Conservation (phyloP, 1,140 invertebrate genomes). For the Zaprionus gabonicus region DNA sequence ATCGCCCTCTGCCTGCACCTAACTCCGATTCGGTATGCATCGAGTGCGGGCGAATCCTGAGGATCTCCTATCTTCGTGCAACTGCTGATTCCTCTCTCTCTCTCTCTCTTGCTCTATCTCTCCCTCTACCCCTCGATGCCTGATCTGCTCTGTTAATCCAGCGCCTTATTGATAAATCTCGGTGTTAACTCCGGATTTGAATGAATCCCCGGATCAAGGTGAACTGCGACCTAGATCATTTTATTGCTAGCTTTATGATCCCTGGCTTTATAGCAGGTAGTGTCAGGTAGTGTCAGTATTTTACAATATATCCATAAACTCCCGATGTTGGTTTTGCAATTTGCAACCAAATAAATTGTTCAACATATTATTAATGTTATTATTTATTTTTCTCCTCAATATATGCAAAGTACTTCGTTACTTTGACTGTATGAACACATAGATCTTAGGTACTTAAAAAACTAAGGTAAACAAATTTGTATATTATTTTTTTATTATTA, state of each 20-base stretch:
- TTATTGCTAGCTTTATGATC: slow-evolving; percentile 59
- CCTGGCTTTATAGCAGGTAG: slow-evolving; percentile 32
- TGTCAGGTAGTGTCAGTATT: slow-evolving; percentile 13
- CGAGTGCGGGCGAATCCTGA: slow-evolving; percentile 22
- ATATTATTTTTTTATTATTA: no score
- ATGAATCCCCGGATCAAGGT: slow-evolving; percentile 65
- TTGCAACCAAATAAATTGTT: not conserved
- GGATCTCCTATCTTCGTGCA: not conserved
- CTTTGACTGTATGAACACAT: no score
- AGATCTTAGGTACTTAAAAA: no score
- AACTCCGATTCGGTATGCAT: slow-evolving; percentile 59
- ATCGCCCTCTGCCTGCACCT: slow-evolving; percentile 16
- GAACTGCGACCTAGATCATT: slow-evolving; percentile 30
- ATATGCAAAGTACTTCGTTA: no score
- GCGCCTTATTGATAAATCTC: slow-evolving; percentile 71
- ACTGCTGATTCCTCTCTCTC: not conserved
- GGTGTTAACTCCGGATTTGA: slow-evolving; percentile 64
- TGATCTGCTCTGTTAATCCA: slow-evolving; percentile 45
- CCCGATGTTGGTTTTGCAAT: not conserved
- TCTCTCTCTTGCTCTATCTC: not conserved
- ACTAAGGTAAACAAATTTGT: no score
- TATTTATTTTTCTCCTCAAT: not conserved
- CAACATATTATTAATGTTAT: not conserved
- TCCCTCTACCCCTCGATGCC: not conserved
- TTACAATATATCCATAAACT: not conserved